Evolutionary conservation across 2,113 vertebrate genomes (phyloP), one percentile per base, ranked within the genome.

Genomic region (Craseonycteris thonglongyai): DNA sequence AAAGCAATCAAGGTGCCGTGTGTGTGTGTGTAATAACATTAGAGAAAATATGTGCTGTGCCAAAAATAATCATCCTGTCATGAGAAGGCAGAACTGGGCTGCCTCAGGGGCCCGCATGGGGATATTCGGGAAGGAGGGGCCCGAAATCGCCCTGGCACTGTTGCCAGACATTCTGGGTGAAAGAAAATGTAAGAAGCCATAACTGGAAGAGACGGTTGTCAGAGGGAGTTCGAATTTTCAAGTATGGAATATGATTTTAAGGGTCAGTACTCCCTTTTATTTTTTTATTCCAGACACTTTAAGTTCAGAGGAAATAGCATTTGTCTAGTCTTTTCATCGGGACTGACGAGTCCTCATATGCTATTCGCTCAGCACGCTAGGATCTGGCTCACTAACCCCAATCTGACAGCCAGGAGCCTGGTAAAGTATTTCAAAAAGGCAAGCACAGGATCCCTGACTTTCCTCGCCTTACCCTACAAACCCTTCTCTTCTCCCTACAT

Each of bases 51-150:
- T 54, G 79, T 24, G 24, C 58, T 38, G 42, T 93, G 96, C 96
- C 96, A 95, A 95, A 97, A 97, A 96, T 95, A 96, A 96, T 83
- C 86, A 78, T 91, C 61, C 74, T 85, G 85, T 96, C 96, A 93
- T 94, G 96, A 96, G 96, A 96, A 97, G 95, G 91, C 86, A 89
- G 78, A 96, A 54, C 78, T 5, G 58, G 91, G 66, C 72, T 1
- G 81, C 86, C 74, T 82, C 88, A 8, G 96, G 74, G 95, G 92
- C 96, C 95, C 71, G 84, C 2, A 2, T 85, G 92, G 95, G 93
- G 40, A 93, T 82, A 51, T 61, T 85, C 88, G 94, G 94, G 96
- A 95, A 96, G 88, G 88, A 93, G 91, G 94, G 82, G 90, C 81
- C 94, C 93, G 96, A 96, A 91, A 61, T 51, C 38, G 38, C 91